phyloP scores from a whole-genome alignment of 2,888 invertebrate genomes.

The Labia minor region DNA sequence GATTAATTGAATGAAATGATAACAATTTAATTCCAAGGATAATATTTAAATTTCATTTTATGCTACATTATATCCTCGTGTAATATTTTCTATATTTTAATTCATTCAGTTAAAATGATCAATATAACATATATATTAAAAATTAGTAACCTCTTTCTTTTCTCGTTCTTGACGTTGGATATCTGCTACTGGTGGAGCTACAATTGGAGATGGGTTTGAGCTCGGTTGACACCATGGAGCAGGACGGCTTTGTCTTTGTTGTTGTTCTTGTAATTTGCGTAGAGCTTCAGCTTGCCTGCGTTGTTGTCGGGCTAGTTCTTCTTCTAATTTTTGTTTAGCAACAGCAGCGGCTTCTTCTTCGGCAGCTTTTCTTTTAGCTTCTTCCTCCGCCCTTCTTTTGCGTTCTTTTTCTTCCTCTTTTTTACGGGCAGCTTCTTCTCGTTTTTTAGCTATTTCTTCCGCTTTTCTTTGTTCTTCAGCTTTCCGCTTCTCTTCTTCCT shows the following conservation, averaged over 20 bases:
- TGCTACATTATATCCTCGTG: too few species aligned
- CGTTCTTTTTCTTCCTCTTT: constrained; percentile 41
- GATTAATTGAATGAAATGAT: too few species aligned
- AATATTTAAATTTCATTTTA: too few species aligned
- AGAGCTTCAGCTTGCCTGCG: constrained; percentile 40
- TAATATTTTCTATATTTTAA: too few species aligned
- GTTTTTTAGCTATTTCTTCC: constrained; percentile 36
- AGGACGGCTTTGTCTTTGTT: constrained; percentile 31
- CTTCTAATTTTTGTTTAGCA: constrained; percentile 30
- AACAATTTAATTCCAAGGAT: too few species aligned
- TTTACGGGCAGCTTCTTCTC: constrained; percentile 34
- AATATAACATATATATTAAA: too few species aligned
- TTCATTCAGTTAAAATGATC: too few species aligned
- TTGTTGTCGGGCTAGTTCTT: constrained; percentile 38
- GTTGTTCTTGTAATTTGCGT: constrained; percentile 40
- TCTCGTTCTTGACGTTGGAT: constrained; percentile 47
- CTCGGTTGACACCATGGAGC: constrained; percentile 48
- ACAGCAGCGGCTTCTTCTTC: constrained; percentile 26
- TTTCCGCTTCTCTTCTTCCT: constrained; percentile 34
- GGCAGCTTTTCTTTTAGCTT: constrained; percentile 39
- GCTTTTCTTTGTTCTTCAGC: constrained; percentile 38
- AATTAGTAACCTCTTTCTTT: constrained; percentile 40
- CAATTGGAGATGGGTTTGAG: constrained; percentile 23
- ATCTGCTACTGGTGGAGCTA: constrained; percentile 44
- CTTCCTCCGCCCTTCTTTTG: constrained; percentile 32